Base-by-base conservation (phyloP, 37 sponge, comb jelly and placozoan genomes). In the Beroe forskalii region DNA sequence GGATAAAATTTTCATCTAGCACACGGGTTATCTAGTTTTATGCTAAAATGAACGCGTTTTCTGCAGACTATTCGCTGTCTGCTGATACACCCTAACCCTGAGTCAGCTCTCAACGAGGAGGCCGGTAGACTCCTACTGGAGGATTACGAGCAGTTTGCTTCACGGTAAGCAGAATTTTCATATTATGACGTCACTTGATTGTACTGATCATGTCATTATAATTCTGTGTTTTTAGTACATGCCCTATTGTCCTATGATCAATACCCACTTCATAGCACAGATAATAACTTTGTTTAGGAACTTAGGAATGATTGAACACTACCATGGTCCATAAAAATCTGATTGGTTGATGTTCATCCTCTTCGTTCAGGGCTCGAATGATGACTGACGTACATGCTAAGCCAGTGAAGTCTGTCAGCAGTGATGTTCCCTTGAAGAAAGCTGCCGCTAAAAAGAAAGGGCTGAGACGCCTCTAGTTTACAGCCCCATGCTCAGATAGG, bases 51-150 rank as follows among this genome's bases (percentile, higher is more conserved):
- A n/a, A n/a, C n/a, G n/a, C n/a, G n/a, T n/a, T n/a, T n/a, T 48
- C 27, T 44, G 0, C 91, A 97, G 98, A 97, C 98, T 19, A 92
- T 97, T 33, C 95, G 95, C 39, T 97, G 98, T 60, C 91, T 97
- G 67, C 96, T 97, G 61, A 97, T 97, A 66, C 93, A 94, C 69
- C 98, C 98, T 31, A 97, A 97, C 76, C 96, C 98, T 33, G 96
- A 95, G 32, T 97, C 98, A n/a, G 98, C 98, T 33, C 92, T 97
- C n/a, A 97, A 97, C 60, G 98, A 97, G 63, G 98, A 97, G 67
- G 98, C 98, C 22, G 98, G 98, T 9, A 94, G 90, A 41, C 75
- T 97, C 41, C 80, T 97, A 0, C 92, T 94, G 25, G 98, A 97
- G 76, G 92, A 93, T 14, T 97, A 97, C 83, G 94, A 95, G 0